Base-by-base conservation (phyloP, 2,888 invertebrate genomes). In the Hemistola chrysoprasaria region DNA sequence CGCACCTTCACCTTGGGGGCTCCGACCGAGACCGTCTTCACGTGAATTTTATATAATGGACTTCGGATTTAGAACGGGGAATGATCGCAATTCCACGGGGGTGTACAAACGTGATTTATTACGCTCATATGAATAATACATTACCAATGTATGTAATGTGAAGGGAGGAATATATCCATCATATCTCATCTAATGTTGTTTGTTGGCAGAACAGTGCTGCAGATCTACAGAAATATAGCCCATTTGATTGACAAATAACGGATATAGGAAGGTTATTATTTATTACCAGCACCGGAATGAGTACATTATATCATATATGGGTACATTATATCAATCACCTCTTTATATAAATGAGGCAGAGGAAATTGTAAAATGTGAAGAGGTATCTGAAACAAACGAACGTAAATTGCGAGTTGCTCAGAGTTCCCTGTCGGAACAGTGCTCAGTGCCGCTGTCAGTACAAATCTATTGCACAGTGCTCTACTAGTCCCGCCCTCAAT, bases 71-170 rank as follows among this genome's bases (percentile, higher is more conserved):
- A 52, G 60, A 65, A 65, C 63, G 59, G 53, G 62, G 62, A 67
- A 70, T 71, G 64, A 71, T 71, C 64, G 59, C 52, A 59, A 65
- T 63, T 65, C 67, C 65, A 53, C 50, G 43, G 58, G 60, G 65
- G 61, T 50, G 63, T 62, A 62, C 62, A 64, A 51, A 72, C 63
- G 63, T 74, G 76, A 78, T 78, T 78, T 77, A 78, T 78, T 65
- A 71, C 66, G 52, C 43, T 44, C 51, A 53, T 62, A 74, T 78
- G 77, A 78, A 78, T 78, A 77, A 78, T 65, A 69, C 73, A 78
- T 78, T 54, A 60, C 59, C 59, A 66, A 60, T 61, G 65, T 62
- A 16, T 16, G 16, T 16, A 16, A 16, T 16, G 16, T 16, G 16
- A 16, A 16, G 68, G 62, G 62, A 59, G 60, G 65, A 59, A 62